These are phyloP conservation scores for Cistogaster globosa DNA, from an alignment of 2,888 invertebrate genomes.

Conservation along the genomic window DNA sequence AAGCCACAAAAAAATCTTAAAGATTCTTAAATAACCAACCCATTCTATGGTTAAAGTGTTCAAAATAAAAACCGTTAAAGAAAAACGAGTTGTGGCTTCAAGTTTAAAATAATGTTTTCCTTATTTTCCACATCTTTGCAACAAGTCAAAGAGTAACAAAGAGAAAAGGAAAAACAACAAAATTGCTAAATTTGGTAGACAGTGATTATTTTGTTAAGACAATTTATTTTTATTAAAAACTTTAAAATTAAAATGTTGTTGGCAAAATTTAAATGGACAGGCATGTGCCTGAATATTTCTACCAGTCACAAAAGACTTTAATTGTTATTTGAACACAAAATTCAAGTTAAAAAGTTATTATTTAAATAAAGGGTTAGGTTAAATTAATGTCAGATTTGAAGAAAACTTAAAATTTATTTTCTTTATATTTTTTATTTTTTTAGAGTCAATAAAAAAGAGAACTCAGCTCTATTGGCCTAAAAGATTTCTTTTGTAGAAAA, in stretches of 20 bases:
- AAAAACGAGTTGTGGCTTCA: slow-evolving; percentile 26
- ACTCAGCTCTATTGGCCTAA: no score
- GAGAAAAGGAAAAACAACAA: background rate
- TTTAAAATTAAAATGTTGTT: slow-evolving; percentile 56
- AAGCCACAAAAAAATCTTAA: background rate
- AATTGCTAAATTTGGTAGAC: slow-evolving; percentile 62
- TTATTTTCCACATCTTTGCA: slow-evolving; percentile 23
- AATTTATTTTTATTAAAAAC: slow-evolving; percentile 51
- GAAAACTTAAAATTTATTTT: no score
- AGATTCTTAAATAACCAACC: slow-evolving; percentile 14
- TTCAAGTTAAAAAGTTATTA: background rate
- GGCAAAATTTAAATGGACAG: slow-evolving; percentile 44
- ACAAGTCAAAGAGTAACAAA: slow-evolving; percentile 20
- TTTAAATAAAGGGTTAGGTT: background rate
- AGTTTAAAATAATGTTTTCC: background rate
- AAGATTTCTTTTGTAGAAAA: no score
- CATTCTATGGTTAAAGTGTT: background rate
- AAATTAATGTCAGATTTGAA: no score
- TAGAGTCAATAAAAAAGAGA: no score
- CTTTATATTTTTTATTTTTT: no score
- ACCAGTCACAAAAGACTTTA: slow-evolving; percentile 12
- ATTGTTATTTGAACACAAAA: slow-evolving; percentile 33
- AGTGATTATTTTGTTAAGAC: slow-evolving; percentile 57
- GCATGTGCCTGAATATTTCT: slow-evolving; percentile 3
- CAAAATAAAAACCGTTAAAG: slow-evolving; percentile 45